Percentiles rank a stretch among this genome's conserved stretches.
phyloP scores from a whole-genome alignment of 1,140 invertebrate genomes.

The Stenopsyche tienmushanensis region DNA sequence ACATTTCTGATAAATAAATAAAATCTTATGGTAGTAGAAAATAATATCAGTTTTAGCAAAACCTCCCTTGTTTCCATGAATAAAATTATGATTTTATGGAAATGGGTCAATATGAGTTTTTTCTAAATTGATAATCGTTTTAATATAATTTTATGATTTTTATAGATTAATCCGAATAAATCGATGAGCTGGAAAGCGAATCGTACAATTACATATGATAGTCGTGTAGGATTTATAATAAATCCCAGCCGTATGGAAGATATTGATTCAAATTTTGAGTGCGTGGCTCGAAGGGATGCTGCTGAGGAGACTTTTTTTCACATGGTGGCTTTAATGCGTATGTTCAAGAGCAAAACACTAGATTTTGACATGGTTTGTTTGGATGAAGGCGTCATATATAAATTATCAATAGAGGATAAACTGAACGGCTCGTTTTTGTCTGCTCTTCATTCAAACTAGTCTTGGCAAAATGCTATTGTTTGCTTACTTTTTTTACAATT shows the following conservation, averaged over 20 bases:
- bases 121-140: no score
- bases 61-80: no score
- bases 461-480: not conserved
- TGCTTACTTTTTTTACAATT: not conserved
- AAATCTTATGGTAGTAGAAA: no score
- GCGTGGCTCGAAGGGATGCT: conserved; percentile 14
- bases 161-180: no score
- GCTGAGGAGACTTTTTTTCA: not conserved
- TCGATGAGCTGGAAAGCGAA: no score
- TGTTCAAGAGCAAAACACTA: conserved; percentile 20
- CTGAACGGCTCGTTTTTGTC: not conserved
- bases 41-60: no score
- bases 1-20: no score
- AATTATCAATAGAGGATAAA: no score
- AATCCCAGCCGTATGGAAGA: conserved; percentile 22
- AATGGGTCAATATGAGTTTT: no score
- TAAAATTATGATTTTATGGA: no score
- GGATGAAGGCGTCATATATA: not conserved
- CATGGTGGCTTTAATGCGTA: conserved; percentile 27
- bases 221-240: conserved; percentile 26
- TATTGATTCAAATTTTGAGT: conserved; percentile 17
- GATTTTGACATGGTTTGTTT: not conserved
- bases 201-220: conserved; percentile 30
- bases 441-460: not conserved
- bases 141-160: no score